Evolutionary conservation across 2,888 invertebrate genomes (phyloP).

Genomic region (Limenitis camilla): DNA sequence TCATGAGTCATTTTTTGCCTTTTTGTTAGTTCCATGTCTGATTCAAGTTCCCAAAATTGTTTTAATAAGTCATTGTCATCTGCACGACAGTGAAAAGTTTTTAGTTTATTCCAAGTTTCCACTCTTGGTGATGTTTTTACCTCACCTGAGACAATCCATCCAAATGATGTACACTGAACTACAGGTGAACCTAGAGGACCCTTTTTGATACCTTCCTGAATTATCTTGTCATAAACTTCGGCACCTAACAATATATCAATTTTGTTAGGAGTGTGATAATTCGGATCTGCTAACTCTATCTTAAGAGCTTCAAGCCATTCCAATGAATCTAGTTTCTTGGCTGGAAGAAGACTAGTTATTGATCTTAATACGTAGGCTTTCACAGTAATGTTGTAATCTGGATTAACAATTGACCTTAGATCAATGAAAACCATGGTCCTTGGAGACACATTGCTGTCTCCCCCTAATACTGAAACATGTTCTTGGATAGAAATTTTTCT

Average conservation of each 20-base stretch:
- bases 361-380: slow-evolving; percentile 5
- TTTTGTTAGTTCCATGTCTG: neutral
- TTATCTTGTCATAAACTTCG: slow-evolving; percentile 23
- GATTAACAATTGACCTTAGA: neutral
- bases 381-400: neutral
- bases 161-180: slow-evolving; percentile 25
- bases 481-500: neutral
- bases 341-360: slow-evolving; percentile 1
- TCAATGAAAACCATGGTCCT: neutral
- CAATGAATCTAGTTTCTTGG: neutral
- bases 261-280: slow-evolving; percentile 20
- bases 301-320: slow-evolving; percentile 1
- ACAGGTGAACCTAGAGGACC: slow-evolving; percentile 14
- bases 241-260: slow-evolving; percentile 27
- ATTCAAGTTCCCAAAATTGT: slow-evolving; percentile 16
- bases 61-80: slow-evolving; percentile 8
- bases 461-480: slow-evolving; percentile 1
- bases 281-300: slow-evolving; percentile 17
- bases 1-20: slow-evolving; percentile 6
- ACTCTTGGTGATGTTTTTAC: neutral
- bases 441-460: neutral
- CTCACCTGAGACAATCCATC: slow-evolving; percentile 28
- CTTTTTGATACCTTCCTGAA: slow-evolving; percentile 22
- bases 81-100: neutral
- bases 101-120: neutral